Evolutionary conservation across 92 coral and sea anemone species (phyloP), one percentile per base, ranked within the genome.

Genomic region (Epizoanthus rinbou): DNA sequence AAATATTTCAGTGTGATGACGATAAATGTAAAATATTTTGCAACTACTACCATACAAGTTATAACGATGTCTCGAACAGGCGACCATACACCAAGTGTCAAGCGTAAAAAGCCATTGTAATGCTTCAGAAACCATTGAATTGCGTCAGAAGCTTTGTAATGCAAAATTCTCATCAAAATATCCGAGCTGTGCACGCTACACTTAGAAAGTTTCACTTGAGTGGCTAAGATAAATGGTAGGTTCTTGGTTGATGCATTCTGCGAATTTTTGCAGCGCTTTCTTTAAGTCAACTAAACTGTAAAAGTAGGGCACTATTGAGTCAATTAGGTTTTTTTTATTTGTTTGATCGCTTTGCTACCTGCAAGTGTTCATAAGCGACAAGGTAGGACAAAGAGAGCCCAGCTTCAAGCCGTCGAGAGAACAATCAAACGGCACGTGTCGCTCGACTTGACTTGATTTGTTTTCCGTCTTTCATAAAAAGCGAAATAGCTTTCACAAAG

Each of bases 401-500:
- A 60, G 57, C 64, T 60, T 62, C 71, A 78, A 62, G 71, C 72
- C 54, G 54, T 41, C 60, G 19, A 37, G 18, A 41, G 60, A 59
- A 78, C 82, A 78, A 78, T 78, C 3, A 18, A 6, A 22, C 22
- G 82, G 82, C 82, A 78, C 82, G 82, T 78, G 82, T 78, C 82
- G 23, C 59, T 56, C 8, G 22, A 41, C 76, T 71, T 10, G 17
- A 41, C 53, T 22, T 39, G 53, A 43, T 70, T 14, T 41, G 76
- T 19, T 22, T 71, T 71, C 23, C 18, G 57, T 41, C 45, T 45
- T 69, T 18, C 6, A 45, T 21, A 28, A 53, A 28, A 41, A 22
- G 54, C 22, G 23, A 47, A 71, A 45, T 15, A 39, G 28, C 14
- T 6, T 19, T 4, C 13, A 15, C 14, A 58, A 35, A 17, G 57